A percentile compares a stretch with the other conserved stretches of the same genome.
These are phyloP conservation scores for Pachycephus smyrnensis DNA, from an alignment of 2,888 invertebrate genomes.

Conservation along the genomic window DNA sequence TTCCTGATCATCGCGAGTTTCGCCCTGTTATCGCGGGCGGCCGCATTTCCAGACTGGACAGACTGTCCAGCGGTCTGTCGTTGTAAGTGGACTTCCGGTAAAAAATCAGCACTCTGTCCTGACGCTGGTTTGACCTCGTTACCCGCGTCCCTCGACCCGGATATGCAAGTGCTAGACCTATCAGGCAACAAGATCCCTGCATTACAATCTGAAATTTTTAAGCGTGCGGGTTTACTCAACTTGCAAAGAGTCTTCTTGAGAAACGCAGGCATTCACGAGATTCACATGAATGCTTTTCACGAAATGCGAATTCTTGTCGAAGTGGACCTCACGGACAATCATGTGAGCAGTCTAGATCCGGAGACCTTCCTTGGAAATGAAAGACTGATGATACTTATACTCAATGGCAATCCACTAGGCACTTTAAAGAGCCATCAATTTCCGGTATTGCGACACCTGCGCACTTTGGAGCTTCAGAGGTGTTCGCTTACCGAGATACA, in stretches of 20 bases:
- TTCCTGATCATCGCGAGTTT: slow-evolving; percentile 52
- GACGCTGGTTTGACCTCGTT: slow-evolving; percentile 84
- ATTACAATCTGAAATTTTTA: slow-evolving; percentile 83
- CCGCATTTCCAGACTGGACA: slow-evolving; percentile 83
- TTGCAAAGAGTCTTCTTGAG: slow-evolving; percentile 86
- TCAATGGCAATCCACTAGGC: slow-evolving; percentile 86
- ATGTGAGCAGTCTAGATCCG: slow-evolving; percentile 78
- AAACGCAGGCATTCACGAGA: slow-evolving; percentile 79
- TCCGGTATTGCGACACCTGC: slow-evolving; percentile 83
- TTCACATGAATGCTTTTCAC: slow-evolving; percentile 87
- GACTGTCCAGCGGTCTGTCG: slow-evolving; percentile 88
- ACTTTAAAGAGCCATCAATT: slow-evolving; percentile 82
- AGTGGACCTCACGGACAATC: slow-evolving; percentile 88
- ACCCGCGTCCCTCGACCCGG: slow-evolving; percentile 77
- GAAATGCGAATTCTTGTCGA: slow-evolving; percentile 88
- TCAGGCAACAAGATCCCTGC: slow-evolving; percentile 83
- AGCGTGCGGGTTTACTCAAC: slow-evolving; percentile 82
- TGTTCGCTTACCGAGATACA: slow-evolving; percentile 83
- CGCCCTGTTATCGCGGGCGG: slow-evolving; percentile 59
- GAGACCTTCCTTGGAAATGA: slow-evolving; percentile 89
- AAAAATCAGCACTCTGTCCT: slow-evolving; percentile 88
- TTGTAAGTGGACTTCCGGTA: slow-evolving; percentile 93
- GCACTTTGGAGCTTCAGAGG: slow-evolving; percentile 83
- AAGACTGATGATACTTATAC: slow-evolving; percentile 79
- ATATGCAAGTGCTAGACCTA: slow-evolving; percentile 88